Base-by-base conservation (phyloP, 2,797 vertebrate species). In the Orestias chungarensis region DNA sequence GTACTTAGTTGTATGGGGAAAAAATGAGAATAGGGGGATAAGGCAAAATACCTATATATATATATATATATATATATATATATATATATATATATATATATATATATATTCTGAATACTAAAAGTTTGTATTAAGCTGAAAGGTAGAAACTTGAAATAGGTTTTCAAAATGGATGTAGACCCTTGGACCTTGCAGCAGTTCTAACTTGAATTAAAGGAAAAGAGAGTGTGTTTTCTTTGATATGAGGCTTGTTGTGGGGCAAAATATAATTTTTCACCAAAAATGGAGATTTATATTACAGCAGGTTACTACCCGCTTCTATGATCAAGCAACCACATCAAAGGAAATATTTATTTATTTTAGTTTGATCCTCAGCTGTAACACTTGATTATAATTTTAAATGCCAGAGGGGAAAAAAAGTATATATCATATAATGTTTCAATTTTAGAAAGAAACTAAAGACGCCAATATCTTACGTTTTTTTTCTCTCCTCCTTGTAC, bases 201-300 rank as follows among this genome's bases (percentile, higher is more conserved):
- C 25, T 71, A 86, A 72, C 81, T 59, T 67, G 72, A 82, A 81
- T 71, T 70, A 78, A 64, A 70, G 81, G 64, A 80, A 85, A 86
- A 85, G 87, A 87, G 80, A 29, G 78, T 81, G 80, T 79, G 74
- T 72, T 80, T 78, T 72, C 86, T 92, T 92, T 92, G 87, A 92
- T 87, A 81, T 72, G 65, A 78, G 80, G 85, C 78, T 77, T 81
- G 82, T 90, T 92, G 86, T n/a, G 74, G 73, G 79, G 82, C 71
- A 87, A 84, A 87, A 89, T 44, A 80, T 70, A 89, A 33, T 61
- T 87, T 78, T 88, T 83, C 84, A 64, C 84, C 77, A 66, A 6
- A 62, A 82, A 85, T 80, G 66, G 71, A 76, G 82, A 89, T 86
- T 82, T 71, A 85, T 73, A 86, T 86, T 88, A 71, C 66, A 75